Conservation (phyloP, 2,797 vertebrate genomes). For the Epinephelus awoara region DNA sequence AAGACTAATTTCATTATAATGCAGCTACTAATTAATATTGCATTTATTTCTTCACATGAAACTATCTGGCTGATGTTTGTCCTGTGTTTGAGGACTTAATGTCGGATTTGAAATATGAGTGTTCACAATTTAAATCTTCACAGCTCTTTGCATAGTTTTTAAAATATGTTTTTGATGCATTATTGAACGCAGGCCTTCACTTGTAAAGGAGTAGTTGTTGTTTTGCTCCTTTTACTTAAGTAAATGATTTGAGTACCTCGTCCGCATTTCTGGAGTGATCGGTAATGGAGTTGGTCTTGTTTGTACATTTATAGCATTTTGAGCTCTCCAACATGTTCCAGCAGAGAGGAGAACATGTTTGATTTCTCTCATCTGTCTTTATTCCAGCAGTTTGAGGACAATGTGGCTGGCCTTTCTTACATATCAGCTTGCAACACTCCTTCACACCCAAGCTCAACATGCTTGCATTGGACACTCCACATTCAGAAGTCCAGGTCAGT, state of each 20-base stretch:
- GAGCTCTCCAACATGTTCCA: background rate
- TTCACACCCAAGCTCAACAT: constrained; percentile 56
- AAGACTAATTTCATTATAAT: background rate
- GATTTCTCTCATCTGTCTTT: background rate
- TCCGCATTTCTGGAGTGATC: too few species aligned
- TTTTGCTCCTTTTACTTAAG: too few species aligned
- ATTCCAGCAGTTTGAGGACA: constrained; percentile 55
- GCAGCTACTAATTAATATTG: background rate
- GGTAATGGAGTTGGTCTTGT: too few species aligned
- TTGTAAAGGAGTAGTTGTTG: too few species aligned
- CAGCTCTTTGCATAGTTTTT: background rate
- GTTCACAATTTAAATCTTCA: background rate
- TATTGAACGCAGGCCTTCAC: too few species aligned
- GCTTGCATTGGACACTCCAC: constrained; percentile 67
- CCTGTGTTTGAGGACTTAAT: background rate
- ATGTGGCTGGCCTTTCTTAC: constrained; percentile 74
- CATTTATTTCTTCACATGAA: background rate
- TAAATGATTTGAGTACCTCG: too few species aligned
- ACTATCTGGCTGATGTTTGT: background rate
- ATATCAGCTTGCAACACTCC: constrained; percentile 67
- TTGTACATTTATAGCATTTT: too few species aligned
- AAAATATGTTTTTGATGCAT: background rate
- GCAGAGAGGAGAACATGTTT: background rate
- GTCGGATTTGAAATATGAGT: background rate
- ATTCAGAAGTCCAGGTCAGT: constrained; percentile 80